Evolutionary conservation across 2,113 vertebrate genomes (phyloP), one percentile per base, ranked within the genome.

Genomic region (Caloenas nicobarica): DNA sequence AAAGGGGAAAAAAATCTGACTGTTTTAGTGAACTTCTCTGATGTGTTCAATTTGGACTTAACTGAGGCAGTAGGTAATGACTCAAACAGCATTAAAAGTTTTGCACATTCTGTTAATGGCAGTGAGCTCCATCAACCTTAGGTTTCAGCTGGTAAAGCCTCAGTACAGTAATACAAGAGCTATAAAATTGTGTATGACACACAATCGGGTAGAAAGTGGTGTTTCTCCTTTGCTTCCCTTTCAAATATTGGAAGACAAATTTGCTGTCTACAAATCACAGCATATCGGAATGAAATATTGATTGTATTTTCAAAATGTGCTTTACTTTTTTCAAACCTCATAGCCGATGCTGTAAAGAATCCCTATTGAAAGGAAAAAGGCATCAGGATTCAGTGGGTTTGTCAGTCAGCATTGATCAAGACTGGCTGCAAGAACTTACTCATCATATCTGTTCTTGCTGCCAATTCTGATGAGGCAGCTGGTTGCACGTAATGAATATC

Each of bases 391-490:
- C 34, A 46, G 29, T 77, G 76, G 8, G 24, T 64, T 91, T 88
- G 1, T 68, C 69, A 78, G 33, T 89, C 50, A 65, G 11, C 46
- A 48, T 50, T 64, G 46, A 81, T 91, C 25, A 79, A 86, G 64
- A 93, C 58, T 54, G 50, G 25, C 28, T 83, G 50, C 54, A 80
- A 56, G 56, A 90, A 31, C 13, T 88, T 56, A 33, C 48, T 77
- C 29, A n/a, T 56, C 12, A 3, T 57, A 26, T 72, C 44, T 5
- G 5, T 91, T 95, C 72, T 82, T 77, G 56, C 56, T 83, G 44
- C 69, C 83, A 65, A 2, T 91, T 97, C 81, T 86, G 65, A 93
- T 95, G 68, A 88, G 88, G 89, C 82, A 81, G 7, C 46, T 83
- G 81, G 40, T 92, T 73, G 36, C 34, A 42, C 3, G 0, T 50